A percentile compares a stretch with the other conserved stretches of the same genome.
Conservation (phyloP, 2,797 vertebrate genomes). For the Tauraco hartlaubi region DNA sequence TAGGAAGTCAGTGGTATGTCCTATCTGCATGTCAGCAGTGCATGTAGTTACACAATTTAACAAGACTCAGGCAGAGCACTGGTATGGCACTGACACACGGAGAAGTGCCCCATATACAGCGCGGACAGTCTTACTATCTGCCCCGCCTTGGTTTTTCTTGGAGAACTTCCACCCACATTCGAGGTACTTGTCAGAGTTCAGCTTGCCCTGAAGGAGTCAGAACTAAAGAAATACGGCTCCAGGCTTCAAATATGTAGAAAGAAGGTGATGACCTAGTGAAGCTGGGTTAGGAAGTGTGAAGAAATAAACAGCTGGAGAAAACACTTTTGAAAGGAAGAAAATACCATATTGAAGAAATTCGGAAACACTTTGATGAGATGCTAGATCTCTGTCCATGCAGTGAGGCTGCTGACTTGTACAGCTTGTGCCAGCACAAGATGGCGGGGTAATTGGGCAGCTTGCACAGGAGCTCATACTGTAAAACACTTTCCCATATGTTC, state of each 20-base stretch:
- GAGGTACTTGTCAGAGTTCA: not conserved
- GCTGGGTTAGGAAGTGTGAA: not conserved
- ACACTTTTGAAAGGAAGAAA: not conserved
- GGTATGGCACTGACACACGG: not conserved
- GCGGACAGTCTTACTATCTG: not conserved
- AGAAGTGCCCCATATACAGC: not conserved
- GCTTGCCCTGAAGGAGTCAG: not conserved
- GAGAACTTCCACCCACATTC: not conserved
- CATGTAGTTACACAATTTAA: fast-evolving
- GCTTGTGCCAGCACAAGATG: not conserved
- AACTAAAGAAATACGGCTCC: not conserved
- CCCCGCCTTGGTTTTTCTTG: not conserved
- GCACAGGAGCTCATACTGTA: not conserved
- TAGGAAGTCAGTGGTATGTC: not conserved
- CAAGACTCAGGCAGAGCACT: not conserved
- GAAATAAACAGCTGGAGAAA: not conserved
- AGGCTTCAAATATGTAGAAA: not conserved
- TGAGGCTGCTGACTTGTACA: not conserved
- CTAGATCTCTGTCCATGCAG: not conserved
- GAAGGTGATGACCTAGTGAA: not conserved
- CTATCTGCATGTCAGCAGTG: not conserved
- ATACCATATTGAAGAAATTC: not conserved
- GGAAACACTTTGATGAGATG: not conserved
- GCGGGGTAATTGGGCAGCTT: not conserved
- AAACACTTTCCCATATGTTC: fast-evolving